phyloP scores from a whole-genome alignment of 2,797 vertebrate genomes.

The Acestrorhynchus altus region DNA sequence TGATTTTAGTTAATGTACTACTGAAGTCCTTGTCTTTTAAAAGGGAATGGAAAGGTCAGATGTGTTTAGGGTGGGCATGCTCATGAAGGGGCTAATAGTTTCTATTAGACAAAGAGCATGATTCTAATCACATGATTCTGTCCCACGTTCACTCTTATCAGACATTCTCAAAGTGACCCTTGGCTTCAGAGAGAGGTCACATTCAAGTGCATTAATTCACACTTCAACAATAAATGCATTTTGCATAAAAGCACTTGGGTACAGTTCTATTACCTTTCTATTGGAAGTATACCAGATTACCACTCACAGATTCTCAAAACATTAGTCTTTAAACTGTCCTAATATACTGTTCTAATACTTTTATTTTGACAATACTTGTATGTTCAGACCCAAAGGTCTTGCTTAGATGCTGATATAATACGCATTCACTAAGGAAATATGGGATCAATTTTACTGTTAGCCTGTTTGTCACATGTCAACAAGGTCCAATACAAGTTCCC shows the following conservation, averaged over 20 bases:
- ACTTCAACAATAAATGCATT: conserved; percentile 6
- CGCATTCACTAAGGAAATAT: no score
- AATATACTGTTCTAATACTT: no score
- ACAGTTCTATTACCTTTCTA: not conserved
- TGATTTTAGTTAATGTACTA: not conserved
- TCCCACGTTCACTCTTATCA: conserved; percentile 9
- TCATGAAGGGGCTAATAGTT: not conserved
- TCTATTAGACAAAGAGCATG: not conserved
- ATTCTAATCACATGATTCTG: not conserved
- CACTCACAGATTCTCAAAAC: no score
- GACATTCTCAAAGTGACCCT: not conserved
- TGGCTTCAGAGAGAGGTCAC: not conserved
- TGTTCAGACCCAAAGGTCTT: no score
- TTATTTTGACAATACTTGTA: no score
- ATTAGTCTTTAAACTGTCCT: no score
- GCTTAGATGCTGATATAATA: no score
- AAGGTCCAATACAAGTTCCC: no score
- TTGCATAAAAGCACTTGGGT: not conserved
- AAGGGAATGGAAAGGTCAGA: not conserved
- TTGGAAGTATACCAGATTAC: no score
- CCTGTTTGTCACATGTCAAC: no score
- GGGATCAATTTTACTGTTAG: no score
- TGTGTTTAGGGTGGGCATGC: not conserved
- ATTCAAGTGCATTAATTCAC: not conserved
- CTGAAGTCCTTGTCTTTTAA: not conserved